Conservation (phyloP, 2,888 invertebrate species). For the Machimus atricapillus region DNA sequence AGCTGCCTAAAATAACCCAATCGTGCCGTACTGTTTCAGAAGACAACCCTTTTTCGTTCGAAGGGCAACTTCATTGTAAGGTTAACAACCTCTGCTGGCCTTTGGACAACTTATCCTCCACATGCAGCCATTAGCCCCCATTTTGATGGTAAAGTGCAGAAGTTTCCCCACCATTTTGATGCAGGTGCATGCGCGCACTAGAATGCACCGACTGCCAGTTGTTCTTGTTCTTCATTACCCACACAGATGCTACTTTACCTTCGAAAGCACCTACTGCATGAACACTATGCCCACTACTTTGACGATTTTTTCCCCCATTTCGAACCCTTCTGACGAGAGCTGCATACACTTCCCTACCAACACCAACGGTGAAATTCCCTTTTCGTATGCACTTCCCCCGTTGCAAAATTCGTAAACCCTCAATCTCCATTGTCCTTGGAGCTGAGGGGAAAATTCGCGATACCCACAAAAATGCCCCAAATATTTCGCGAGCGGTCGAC, state of each 20-base stretch:
- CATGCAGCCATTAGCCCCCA: background rate
- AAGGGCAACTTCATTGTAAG: background rate
- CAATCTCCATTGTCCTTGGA: background rate
- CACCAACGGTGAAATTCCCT: background rate
- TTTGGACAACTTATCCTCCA: background rate
- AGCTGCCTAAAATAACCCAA: background rate
- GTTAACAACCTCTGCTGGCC: background rate
- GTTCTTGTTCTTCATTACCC: background rate
- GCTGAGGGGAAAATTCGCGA: background rate
- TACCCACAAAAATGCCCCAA: background rate
- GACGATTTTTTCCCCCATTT: background rate
- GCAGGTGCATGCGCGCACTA: background rate
- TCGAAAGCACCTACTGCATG: background rate
- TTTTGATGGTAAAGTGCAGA: background rate
- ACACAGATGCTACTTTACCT: background rate
- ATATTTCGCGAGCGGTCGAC: background rate
- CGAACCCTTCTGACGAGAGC: background rate
- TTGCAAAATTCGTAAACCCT: background rate
- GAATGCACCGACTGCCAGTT: background rate
- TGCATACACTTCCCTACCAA: background rate
- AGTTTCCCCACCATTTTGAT: background rate
- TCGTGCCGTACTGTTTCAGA: background rate
- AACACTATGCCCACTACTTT: background rate
- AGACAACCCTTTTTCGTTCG: background rate
- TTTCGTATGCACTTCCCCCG: background rate